Evolutionary conservation across 2,113 vertebrate species (phyloP).

Genomic region (Donacobius atricapilla): DNA sequence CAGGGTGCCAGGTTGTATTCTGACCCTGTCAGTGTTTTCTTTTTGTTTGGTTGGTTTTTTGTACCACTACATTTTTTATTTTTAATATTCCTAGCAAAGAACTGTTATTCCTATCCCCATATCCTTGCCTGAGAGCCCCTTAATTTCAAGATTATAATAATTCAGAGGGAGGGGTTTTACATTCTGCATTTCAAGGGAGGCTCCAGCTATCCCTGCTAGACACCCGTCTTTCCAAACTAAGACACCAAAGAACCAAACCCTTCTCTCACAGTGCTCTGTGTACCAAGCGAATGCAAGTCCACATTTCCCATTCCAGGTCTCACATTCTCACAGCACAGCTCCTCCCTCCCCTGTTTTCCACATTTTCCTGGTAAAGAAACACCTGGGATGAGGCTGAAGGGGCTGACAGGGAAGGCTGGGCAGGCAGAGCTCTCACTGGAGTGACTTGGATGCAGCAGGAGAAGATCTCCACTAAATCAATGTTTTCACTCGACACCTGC

Average conservation of each 20-base stretch:
- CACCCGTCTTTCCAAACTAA: not conserved
- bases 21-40: not conserved
- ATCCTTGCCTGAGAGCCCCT: too few relatives aligned
- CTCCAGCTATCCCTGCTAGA: not conserved
- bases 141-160: too few relatives aligned
- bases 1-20: not conserved
- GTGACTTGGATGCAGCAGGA: not conserved
- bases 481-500: not conserved
- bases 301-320: accelerated
- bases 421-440: not conserved
- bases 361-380: not conserved
- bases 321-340: not conserved
- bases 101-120: too few relatives aligned
- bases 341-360: not conserved
- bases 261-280: not conserved
- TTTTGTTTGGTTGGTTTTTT: too few relatives aligned
- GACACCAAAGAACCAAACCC: not conserved
- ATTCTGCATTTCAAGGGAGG: not conserved
- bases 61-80: too few relatives aligned
- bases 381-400: not conserved
- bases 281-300: not conserved
- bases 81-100: too few relatives aligned
- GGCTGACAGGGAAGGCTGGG: not conserved
- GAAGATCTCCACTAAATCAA: not conserved
- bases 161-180: too few relatives aligned